phyloP scores from a whole-genome alignment of 2,113 vertebrate species.

The Seriola quinqueradiata region DNA sequence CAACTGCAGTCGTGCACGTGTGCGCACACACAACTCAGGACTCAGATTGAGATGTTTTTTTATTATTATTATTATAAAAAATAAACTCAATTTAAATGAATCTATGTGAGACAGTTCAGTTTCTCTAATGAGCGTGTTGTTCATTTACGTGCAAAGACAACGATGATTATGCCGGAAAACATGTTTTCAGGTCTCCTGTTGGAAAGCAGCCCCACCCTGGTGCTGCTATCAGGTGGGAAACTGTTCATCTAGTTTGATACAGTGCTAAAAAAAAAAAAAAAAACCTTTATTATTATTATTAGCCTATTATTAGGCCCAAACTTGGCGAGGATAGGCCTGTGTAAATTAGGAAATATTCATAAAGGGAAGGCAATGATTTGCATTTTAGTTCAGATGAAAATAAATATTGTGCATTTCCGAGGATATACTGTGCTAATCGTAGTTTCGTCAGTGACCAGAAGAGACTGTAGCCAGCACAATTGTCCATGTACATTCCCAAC shows the following conservation, averaged over 20 bases:
- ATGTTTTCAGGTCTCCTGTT: conserved; percentile 8
- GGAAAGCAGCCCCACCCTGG: conserved; percentile 40
- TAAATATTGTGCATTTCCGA: too few species aligned
- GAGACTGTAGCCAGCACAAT: neutral
- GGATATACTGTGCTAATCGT: neutral
- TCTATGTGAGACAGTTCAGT: neutral
- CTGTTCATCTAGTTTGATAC: neutral
- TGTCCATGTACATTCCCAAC: neutral
- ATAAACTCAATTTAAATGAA: neutral
- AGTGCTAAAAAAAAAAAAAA: neutral
- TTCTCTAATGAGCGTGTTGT: neutral
- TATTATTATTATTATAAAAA: neutral
- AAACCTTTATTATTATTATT: neutral
- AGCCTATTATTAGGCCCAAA: neutral
- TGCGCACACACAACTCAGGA: neutral
- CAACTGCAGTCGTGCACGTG: neutral
- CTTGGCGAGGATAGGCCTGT: rapidly evolving
- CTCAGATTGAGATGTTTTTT: neutral
- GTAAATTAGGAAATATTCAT: neutral
- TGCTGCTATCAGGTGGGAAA: neutral
- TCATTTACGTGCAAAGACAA: neutral
- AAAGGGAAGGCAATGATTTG: neutral
- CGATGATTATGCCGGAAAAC: neutral
- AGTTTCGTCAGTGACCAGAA: too few species aligned
- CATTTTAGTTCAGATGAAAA: too few species aligned